Evolutionary conservation across 2,888 invertebrate species (phyloP).

Genomic region (Julus scanicus): DNA sequence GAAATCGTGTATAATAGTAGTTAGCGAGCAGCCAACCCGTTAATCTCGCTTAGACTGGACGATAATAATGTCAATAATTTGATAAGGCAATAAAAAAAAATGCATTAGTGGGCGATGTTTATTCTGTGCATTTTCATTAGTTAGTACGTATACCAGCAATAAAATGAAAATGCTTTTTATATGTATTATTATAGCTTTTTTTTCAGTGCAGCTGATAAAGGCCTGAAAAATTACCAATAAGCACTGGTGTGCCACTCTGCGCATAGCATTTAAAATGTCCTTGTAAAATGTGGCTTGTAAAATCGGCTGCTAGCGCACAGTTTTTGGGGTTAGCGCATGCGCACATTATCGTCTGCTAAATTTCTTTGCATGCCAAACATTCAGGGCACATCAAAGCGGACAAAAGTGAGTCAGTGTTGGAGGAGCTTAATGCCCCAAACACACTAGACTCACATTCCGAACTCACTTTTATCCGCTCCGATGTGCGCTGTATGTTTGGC

Average conservation of each 20-base stretch:
- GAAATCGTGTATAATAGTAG: neutral
- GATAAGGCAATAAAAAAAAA: conserved; percentile 39
- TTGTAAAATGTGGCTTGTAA: neutral
- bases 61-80: conserved; percentile 29
- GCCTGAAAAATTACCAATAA: neutral
- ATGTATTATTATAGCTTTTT: too few relatives aligned
- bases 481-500: too few relatives aligned
- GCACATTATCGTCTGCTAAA: too few relatives aligned
- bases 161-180: neutral
- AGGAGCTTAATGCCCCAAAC: too few relatives aligned
- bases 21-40: conserved; percentile 17
- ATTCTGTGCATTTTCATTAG: conserved; percentile 19
- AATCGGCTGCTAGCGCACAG: too few relatives aligned
- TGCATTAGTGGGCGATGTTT: conserved; percentile 33
- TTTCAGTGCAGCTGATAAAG: too few relatives aligned
- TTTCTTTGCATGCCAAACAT: too few relatives aligned
- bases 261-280: neutral
- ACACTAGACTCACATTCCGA: too few relatives aligned
- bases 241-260: neutral
- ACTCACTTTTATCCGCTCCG: too few relatives aligned
- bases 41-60: neutral
- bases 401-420: too few relatives aligned
- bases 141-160: neutral
- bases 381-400: too few relatives aligned
- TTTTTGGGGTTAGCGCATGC: too few relatives aligned